These are phyloP conservation scores for Lethenteron camtschaticum DNA, from an alignment of 2,113 vertebrate genomes.

Conservation along the genomic window DNA sequence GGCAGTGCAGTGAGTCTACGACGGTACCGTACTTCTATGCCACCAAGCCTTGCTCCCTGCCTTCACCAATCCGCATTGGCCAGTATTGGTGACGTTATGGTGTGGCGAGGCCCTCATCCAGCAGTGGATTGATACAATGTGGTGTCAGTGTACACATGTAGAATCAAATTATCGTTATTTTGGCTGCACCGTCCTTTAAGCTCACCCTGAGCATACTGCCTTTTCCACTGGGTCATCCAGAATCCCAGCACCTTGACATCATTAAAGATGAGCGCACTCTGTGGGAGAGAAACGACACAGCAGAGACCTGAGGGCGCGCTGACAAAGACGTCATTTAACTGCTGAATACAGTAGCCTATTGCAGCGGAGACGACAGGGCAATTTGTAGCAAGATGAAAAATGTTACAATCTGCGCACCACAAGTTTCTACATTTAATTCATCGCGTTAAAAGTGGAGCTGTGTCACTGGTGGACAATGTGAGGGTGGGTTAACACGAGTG, in stretches of 20 bases:
- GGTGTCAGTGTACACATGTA: no score
- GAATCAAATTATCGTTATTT: no score
- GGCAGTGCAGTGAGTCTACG: no score
- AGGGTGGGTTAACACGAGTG: no score
- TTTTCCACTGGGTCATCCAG: slow-evolving; percentile 82
- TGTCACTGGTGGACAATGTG: not conserved
- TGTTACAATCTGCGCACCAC: not conserved
- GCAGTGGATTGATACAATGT: no score
- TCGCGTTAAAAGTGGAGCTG: not conserved
- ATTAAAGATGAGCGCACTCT: slow-evolving; percentile 82
- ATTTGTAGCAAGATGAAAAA: not conserved
- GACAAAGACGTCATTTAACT: not conserved
- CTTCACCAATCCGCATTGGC: no score
- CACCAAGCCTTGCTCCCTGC: no score
- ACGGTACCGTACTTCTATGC: no score
- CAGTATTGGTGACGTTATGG: no score
- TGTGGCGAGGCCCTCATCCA: no score
- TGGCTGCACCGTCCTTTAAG: not conserved
- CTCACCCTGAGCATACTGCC: slow-evolving; percentile 37
- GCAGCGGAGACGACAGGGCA: no score
- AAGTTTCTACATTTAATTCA: not conserved
- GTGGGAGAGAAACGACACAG: slow-evolving; percentile 12
- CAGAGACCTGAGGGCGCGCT: not conserved
- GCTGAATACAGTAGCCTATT: no score
- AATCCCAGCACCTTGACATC: slow-evolving; percentile 59